Percentiles rank a stretch among this genome's conserved stretches.
Conservation (phyloP, 2,888 invertebrate genomes). For the Spatulosminthurus flaviceps region DNA sequence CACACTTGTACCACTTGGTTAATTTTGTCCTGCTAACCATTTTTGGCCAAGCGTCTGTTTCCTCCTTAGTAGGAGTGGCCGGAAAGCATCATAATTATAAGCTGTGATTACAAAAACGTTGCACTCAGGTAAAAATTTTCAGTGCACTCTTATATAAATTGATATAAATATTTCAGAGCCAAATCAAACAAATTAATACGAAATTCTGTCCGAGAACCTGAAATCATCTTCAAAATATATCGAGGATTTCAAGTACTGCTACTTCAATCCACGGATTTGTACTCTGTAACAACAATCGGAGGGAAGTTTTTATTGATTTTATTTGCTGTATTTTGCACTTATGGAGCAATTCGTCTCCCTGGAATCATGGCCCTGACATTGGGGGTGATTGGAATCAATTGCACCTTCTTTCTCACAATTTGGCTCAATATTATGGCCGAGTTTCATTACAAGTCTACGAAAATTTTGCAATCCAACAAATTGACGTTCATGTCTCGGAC, state of each 20-base stretch:
- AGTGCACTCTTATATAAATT: too few relatives aligned
- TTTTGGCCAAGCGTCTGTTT: too few relatives aligned
- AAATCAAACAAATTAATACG: too few relatives aligned
- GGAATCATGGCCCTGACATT: conserved; percentile 2
- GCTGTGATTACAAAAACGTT: too few relatives aligned
- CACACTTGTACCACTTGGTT: too few relatives aligned
- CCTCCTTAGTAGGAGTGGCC: too few relatives aligned
- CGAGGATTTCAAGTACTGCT: neutral
- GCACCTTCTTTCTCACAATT: neutral
- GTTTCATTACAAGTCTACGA: neutral
- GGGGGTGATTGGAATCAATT: conserved; percentile 10
- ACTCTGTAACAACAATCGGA: neutral
- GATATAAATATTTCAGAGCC: too few relatives aligned
- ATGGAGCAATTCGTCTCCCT: neutral
- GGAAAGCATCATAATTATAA: too few relatives aligned
- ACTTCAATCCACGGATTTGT: neutral
- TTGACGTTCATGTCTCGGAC: neutral
- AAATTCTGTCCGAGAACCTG: too few relatives aligned
- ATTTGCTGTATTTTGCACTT: neutral
- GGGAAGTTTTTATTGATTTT: neutral
- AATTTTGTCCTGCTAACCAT: too few relatives aligned
- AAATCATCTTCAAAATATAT: neutral
- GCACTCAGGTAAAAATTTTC: too few relatives aligned
- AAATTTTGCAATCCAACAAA: neutral
- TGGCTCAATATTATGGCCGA: neutral